phyloP scores from a whole-genome alignment of 2,797 vertebrate genomes.

The Urocyon cinereoargenteus region DNA sequence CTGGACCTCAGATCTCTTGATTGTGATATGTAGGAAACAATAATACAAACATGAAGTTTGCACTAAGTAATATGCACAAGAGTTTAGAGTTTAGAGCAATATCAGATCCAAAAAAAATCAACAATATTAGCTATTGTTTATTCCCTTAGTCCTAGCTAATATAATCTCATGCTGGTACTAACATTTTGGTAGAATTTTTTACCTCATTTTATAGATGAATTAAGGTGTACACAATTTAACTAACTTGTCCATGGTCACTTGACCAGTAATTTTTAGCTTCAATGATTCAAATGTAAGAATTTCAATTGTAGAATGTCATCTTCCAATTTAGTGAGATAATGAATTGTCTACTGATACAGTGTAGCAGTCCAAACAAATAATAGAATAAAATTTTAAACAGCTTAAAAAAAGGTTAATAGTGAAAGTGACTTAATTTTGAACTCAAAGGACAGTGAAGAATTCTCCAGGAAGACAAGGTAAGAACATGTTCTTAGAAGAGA shows the following conservation, averaged over 20 bases:
- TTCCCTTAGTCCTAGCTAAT: not conserved
- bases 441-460: rapidly evolving
- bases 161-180: not conserved
- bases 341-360: not conserved
- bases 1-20: not conserved
- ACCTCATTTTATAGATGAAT: not conserved
- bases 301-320: not conserved
- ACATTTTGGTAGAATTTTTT: not conserved
- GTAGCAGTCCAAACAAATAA: not conserved
- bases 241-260: not conserved
- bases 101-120: not conserved
- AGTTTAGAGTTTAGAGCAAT: not conserved
- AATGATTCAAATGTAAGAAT: not conserved
- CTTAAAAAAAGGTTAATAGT: not conserved
- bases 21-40: not conserved
- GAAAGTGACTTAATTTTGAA: not conserved
- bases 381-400: not conserved
- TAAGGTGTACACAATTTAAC: not conserved
- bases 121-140: not conserved
- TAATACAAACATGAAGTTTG: not conserved
- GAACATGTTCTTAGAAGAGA: not conserved
- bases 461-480: not conserved
- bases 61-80: not conserved
- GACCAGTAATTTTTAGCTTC: not conserved
- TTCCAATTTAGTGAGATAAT: not conserved